A percentile compares a stretch with the other conserved stretches of the same genome.
Evolutionary conservation across 2,888 invertebrate genomes (phyloP).

Genomic region (Eilema sororculum): DNA sequence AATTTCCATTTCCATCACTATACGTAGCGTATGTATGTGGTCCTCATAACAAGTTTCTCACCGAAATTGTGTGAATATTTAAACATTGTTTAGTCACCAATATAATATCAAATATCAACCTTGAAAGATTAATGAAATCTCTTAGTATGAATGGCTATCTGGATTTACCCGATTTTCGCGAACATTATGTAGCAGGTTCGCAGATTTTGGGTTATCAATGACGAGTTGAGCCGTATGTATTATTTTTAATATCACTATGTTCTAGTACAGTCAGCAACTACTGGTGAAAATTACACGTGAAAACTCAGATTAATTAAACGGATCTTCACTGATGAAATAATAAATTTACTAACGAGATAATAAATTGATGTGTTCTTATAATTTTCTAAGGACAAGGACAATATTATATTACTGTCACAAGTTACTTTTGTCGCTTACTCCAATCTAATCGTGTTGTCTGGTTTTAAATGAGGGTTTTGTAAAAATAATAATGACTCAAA

Average conservation of each 20-base stretch:
- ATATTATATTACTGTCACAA: background rate
- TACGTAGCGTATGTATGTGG: background rate
- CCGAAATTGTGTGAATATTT: background rate
- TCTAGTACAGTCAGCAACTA: too few species aligned
- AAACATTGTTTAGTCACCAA: background rate
- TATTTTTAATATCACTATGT: background rate
- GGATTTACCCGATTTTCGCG: background rate
- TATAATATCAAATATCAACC: too few species aligned
- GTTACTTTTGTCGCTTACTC: background rate
- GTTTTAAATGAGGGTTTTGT: too few species aligned
- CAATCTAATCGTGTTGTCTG: background rate
- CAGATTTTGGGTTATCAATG: background rate
- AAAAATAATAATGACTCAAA: constrained; percentile 5
- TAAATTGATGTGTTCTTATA: too few species aligned
- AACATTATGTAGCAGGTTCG: background rate
- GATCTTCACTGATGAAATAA: too few species aligned
- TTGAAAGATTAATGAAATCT: too few species aligned
- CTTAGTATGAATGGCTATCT: background rate
- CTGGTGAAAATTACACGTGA: too few species aligned
- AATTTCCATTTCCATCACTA: background rate
- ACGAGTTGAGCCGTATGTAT: background rate
- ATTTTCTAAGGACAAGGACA: too few species aligned
- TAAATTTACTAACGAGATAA: too few species aligned
- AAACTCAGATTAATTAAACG: too few species aligned
- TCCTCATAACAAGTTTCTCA: background rate